Percentiles rank a stretch among this genome's conserved stretches.
These are phyloP conservation scores for Brachionus plicatilis DNA, from an alignment of 1,140 invertebrate genomes.

Conservation along the genomic window DNA sequence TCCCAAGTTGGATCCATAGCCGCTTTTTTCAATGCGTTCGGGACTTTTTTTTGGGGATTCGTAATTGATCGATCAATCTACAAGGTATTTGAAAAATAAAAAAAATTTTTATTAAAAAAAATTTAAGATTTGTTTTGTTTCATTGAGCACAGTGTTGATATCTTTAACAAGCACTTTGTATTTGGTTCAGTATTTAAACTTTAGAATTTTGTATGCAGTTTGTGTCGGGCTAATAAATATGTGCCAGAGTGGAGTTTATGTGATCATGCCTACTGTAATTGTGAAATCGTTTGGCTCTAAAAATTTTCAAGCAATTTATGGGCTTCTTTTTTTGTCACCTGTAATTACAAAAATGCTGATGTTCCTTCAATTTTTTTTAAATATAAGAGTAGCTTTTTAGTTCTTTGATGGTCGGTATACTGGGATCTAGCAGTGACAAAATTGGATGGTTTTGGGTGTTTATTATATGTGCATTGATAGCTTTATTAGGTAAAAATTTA, in stretches of 20 bases:
- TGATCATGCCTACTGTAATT: constrained; percentile 44
- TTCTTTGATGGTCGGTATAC: not conserved
- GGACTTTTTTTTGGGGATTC: constrained; percentile 56
- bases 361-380: not conserved
- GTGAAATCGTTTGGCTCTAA: constrained; percentile 5
- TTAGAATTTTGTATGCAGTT: constrained; percentile 44
- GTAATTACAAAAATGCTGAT: not conserved
- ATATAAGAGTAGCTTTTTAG: not conserved
- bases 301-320: constrained; percentile 29
- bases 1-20: constrained; percentile 56
- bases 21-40: constrained; percentile 57
- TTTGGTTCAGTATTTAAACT: constrained; percentile 39
- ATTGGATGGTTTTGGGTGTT: constrained; percentile 17
- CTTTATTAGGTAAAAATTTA: not conserved
- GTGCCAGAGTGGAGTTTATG: constrained; percentile 46
- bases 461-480: not conserved
- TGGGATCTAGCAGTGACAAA: not conserved
- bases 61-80: constrained; percentile 54
- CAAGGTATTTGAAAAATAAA: constrained; percentile 52
- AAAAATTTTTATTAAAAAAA: constrained; percentile 38
- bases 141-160: not conserved
- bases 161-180: not conserved
- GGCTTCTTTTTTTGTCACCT: not conserved
- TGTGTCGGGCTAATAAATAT: constrained; percentile 46
- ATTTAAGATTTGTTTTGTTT: not conserved